A percentile compares a stretch with the other conserved stretches of the same genome.
Evolutionary conservation across 2,797 vertebrate species (phyloP).

Genomic region (Mormyrus proboscirostris): DNA sequence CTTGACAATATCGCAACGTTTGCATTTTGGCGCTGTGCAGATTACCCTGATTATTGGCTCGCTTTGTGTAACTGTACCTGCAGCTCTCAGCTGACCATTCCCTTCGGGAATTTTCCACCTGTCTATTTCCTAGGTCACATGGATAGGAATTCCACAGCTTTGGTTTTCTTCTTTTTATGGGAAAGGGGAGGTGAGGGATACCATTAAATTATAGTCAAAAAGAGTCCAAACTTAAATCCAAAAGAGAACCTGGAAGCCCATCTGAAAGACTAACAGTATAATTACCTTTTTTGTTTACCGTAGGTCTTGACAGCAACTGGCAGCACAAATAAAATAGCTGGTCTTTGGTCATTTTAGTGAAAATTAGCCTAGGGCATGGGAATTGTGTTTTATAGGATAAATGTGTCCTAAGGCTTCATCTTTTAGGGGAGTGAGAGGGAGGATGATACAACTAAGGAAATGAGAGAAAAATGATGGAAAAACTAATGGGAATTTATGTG

Average conservation of each 20-base stretch:
- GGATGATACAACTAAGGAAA: background rate
- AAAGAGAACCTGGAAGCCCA: conserved; percentile 4
- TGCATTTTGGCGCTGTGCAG: background rate
- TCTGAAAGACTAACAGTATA: background rate
- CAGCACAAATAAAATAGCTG: conserved; percentile 60
- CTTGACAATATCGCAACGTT: background rate
- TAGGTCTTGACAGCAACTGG: conserved; percentile 51
- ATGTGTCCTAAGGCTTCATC: conserved; percentile 29
- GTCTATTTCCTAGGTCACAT: conserved; percentile 18
- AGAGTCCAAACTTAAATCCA: background rate
- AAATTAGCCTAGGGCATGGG: conserved; percentile 36
- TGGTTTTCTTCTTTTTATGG: conserved; percentile 5
- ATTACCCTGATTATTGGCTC: background rate
- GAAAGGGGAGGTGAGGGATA: background rate
- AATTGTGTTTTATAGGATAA: background rate
- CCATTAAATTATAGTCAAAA: background rate
- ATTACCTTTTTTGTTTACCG: background rate
- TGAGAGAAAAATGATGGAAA: background rate
- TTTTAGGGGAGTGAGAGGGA: background rate
- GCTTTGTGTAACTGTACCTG: background rate
- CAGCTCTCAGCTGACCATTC: background rate
- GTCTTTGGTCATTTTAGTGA: conserved; percentile 62
- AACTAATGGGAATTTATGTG: background rate
- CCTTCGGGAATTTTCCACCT: conserved; percentile 14
- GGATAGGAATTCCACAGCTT: conserved; percentile 13